Percentiles rank a stretch among this genome's conserved stretches.
Conservation (phyloP, 2,888 invertebrate species). For the Rapana venosa region DNA sequence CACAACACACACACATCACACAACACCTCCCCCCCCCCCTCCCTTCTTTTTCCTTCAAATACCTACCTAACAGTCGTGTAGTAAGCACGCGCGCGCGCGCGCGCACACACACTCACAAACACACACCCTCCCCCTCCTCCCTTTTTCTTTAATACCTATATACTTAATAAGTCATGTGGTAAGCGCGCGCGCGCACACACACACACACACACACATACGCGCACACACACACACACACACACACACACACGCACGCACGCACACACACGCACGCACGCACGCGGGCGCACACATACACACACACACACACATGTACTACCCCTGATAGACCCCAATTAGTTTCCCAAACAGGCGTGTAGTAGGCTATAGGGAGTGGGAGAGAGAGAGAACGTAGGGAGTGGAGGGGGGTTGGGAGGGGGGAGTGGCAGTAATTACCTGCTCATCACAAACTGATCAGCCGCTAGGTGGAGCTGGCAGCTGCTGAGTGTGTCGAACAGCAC, state of each 20-base stretch:
- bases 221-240: not conserved
- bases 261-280: not conserved
- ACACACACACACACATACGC: not conserved
- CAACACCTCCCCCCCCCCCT: not conserved
- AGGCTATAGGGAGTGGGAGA: not conserved
- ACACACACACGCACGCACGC: no score
- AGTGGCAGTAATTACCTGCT: slow-evolving; percentile 4
- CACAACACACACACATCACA: no score
- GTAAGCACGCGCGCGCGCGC: not conserved
- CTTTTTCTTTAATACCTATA: no score
- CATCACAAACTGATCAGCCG: slow-evolving; percentile 23
- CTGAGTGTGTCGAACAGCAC: slow-evolving; percentile 22
- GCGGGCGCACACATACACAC: slow-evolving; percentile 6
- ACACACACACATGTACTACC: not conserved
- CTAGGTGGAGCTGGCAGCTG: slow-evolving; percentile 27
- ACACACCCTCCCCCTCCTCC: not conserved
- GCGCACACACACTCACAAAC: not conserved
- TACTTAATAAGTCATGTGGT: no score
- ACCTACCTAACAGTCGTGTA: not conserved
- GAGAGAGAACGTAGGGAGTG: not conserved
- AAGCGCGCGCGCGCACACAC: not conserved
- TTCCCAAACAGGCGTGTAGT: not conserved
- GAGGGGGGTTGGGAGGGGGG: not conserved
- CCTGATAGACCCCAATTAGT: slow-evolving; percentile 15
- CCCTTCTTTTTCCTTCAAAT: no score